Evolutionary conservation across 2,797 vertebrate genomes (phyloP).

Genomic region (Petrocephalus schoutedeni): DNA sequence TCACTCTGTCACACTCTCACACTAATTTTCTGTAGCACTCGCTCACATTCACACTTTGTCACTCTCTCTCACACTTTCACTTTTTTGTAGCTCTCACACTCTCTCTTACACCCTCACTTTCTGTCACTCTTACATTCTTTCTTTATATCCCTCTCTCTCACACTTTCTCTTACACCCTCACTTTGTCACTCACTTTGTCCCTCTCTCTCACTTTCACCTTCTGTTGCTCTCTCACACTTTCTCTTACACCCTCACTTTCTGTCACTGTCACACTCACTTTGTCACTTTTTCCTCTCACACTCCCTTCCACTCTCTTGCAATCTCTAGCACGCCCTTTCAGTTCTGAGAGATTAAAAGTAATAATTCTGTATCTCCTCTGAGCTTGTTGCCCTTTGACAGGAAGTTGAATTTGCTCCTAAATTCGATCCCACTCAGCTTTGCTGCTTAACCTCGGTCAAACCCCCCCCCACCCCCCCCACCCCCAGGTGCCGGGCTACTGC

Average conservation of each 20-base stretch:
- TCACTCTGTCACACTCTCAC: neutral
- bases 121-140: neutral
- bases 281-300: neutral
- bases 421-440: conserved; percentile 14
- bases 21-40: neutral
- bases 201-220: neutral
- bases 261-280: neutral
- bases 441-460: conserved; percentile 11
- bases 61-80: neutral
- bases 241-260: neutral
- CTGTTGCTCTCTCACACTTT: no score
- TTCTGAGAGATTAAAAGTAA: neutral
- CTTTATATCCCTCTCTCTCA: neutral
- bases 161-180: neutral
- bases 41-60: neutral
- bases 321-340: neutral
- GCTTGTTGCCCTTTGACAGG: neutral
- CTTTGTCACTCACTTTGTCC: neutral
- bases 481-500: neutral
- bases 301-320: neutral
- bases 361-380: neutral
- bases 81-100: neutral
- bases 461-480: neutral
- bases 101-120: neutral
- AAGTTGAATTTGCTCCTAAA: conserved; percentile 6